Conservation (phyloP, 2,113 vertebrate genomes). For the Eulemur rufifrons region DNA sequence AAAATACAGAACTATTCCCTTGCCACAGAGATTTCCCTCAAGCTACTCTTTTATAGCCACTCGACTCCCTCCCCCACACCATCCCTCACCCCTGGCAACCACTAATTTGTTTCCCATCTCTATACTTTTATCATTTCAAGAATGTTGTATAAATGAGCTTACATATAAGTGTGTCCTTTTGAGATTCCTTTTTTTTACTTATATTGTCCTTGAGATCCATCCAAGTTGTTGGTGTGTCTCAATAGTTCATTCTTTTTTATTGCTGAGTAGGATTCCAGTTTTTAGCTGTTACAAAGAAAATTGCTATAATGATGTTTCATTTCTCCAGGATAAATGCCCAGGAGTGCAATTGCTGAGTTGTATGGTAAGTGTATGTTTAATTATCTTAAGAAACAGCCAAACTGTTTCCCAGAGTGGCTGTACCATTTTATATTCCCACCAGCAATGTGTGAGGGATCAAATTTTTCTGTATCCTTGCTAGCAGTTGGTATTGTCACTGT, state of each 20-base stretch:
- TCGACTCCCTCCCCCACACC: not conserved
- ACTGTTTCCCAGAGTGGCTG: not conserved
- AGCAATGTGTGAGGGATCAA: not conserved
- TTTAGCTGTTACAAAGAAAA: constrained; percentile 4
- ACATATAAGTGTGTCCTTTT: not conserved
- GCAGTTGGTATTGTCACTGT: not conserved
- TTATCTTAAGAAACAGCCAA: constrained; percentile 24
- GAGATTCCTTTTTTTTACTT: not conserved
- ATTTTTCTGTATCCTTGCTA: not conserved
- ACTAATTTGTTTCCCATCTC: not conserved
- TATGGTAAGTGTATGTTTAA: not conserved
- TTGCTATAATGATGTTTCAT: not conserved
- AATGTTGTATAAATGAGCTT: not conserved
- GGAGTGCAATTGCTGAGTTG: not conserved
- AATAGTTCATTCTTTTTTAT: constrained; percentile 32
- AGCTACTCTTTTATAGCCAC: not conserved
- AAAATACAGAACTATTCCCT: not conserved
- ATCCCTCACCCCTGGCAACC: not conserved
- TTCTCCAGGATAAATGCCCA: constrained; percentile 42
- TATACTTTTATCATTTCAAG: constrained; percentile 19
- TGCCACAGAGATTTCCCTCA: not conserved
- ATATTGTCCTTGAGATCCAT: constrained; percentile 16
- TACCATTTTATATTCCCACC: not conserved
- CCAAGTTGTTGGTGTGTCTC: not conserved
- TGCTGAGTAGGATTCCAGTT: not conserved